phyloP scores from a whole-genome alignment of 2,113 vertebrate genomes.

The Bolborhynchus lineola region DNA sequence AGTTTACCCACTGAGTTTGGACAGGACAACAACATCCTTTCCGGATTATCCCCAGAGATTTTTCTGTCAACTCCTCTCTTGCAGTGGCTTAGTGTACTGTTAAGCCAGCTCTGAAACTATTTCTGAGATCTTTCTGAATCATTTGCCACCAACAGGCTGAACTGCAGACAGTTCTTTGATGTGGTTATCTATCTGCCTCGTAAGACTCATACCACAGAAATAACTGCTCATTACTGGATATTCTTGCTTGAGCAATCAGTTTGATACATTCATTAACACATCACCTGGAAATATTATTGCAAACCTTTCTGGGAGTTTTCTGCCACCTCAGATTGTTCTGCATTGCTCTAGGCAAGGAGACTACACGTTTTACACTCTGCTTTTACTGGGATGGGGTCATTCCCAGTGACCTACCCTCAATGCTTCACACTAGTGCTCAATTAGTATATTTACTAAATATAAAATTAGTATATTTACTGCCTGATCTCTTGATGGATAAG shows the following conservation, averaged over 20 bases:
- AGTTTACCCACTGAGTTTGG: not conserved
- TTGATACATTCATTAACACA: constrained; percentile 29
- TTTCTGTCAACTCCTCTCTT: not conserved
- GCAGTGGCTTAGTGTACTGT: not conserved
- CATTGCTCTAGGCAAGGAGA: not conserved
- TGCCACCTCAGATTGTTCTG: not conserved
- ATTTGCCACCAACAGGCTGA: not conserved
- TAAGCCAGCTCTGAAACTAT: not conserved
- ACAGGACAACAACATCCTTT: not conserved
- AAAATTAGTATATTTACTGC: not conserved
- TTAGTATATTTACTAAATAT: not conserved
- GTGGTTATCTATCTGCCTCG: constrained; percentile 4
- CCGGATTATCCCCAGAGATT: not conserved
- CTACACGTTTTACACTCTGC: not conserved
- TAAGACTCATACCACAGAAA: constrained; percentile 5
- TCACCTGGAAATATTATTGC: constrained; percentile 19
- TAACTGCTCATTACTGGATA: constrained; percentile 32
- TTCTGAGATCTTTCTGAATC: not conserved
- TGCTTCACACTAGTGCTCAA: not conserved
- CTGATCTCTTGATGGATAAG: not conserved
- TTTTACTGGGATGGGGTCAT: not conserved
- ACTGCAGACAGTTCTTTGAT: not conserved
- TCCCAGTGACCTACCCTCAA: not conserved
- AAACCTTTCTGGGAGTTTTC: not conserved
- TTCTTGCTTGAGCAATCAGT: constrained; percentile 41